These are phyloP conservation scores for Philereme transversata DNA, from an alignment of 2,888 invertebrate genomes.

Conservation along the genomic window DNA sequence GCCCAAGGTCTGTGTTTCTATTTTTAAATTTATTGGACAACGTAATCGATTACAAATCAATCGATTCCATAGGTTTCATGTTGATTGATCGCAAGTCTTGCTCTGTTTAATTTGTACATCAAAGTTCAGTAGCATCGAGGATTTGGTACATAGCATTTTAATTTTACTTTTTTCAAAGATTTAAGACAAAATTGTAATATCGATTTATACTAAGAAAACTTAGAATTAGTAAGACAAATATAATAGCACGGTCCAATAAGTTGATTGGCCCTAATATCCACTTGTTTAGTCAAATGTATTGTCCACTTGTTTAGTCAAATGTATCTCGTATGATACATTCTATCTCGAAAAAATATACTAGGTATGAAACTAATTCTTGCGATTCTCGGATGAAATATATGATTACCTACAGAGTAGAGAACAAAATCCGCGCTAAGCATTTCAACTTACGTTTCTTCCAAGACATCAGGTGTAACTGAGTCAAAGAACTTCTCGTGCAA, in stretches of 20 bases:
- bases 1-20: neutral
- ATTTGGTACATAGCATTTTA: neutral
- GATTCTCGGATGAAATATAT: too few relatives aligned
- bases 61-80: slow-evolving; percentile 17
- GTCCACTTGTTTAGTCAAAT: too few relatives aligned
- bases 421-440: slow-evolving; percentile 56
- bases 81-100: slow-evolving; percentile 23
- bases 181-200: too few relatives aligned
- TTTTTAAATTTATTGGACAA: slow-evolving; percentile 1
- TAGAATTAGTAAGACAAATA: too few relatives aligned
- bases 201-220: too few relatives aligned
- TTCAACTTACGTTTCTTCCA: slow-evolving; percentile 75
- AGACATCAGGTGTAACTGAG: slow-evolving; percentile 59
- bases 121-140: slow-evolving; percentile 17
- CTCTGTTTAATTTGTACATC: slow-evolving; percentile 26
- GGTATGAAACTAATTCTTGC: too few relatives aligned
- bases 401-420: neutral
- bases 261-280: too few relatives aligned
- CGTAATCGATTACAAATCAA: slow-evolving; percentile 22
- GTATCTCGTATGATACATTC: too few relatives aligned
- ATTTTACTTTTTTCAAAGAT: too few relatives aligned
- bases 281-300: too few relatives aligned
- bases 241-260: too few relatives aligned
- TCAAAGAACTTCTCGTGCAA: slow-evolving; percentile 77
- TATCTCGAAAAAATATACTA: too few relatives aligned